Base-by-base conservation (phyloP, 2,888 invertebrate species). In the Neocrepidodera transversa region DNA sequence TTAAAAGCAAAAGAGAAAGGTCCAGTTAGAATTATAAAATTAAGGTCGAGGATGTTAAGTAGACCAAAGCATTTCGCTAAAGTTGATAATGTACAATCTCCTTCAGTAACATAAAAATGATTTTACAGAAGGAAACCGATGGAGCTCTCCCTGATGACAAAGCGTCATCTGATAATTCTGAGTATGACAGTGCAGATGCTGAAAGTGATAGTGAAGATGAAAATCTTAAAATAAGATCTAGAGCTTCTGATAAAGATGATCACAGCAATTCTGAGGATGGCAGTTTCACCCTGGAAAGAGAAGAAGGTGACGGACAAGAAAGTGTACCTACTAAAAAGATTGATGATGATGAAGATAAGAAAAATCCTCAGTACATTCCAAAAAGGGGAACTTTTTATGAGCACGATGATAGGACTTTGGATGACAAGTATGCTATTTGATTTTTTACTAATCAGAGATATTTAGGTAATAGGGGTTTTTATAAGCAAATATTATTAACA, bases 311-410 rank as follows among this genome's bases (percentile, higher is more conserved):
- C 75, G 88, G 86, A 45, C 88, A 91, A 84, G 89, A 85, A 76
- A 78, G 78, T 65, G 62, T 71, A 1, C 78, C 79, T 6, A 53
- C 68, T 58, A 88, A 89, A 65, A 87, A 91, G 67, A 86, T 96
- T 1, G 97, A 97, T 75, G 91, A 93, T 73, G 95, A 95, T 73
- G 96, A 97, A 76, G 97, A 97, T 76, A 85, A 93, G 36, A 91
- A 95, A 76, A 97, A 97, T 82, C 97, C 97, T 1, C 97, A 97
- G 74, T 97, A 96, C 79, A 96, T 97, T 68, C 97, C 97, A 0
- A 95, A 97, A 77, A 86, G 91, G 67, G 97, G 97, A 0, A 93
- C 93, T 0, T 97, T 97, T 79, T 97, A 97, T 74, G 97, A 97
- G 71, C 97, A 97, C 73, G 97, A 97, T 75, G 94, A 95, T 74